Evolutionary conservation across 2,888 invertebrate genomes (phyloP).

Genomic region (Lasiommata megera): DNA sequence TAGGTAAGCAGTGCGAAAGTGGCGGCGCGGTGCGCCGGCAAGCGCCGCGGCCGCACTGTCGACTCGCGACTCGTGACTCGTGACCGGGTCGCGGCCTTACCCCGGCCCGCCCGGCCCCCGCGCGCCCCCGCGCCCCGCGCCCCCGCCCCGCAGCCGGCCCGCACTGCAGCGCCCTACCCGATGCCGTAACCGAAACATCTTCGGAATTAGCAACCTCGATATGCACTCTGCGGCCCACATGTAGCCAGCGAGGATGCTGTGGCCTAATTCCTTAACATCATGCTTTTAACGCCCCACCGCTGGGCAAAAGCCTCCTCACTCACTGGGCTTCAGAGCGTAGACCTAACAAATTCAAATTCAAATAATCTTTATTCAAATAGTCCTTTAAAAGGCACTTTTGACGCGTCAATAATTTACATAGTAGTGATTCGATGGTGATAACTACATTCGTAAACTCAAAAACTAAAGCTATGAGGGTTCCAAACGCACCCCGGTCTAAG

Average conservation of each 20-base stretch:
- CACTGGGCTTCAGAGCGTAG: background rate
- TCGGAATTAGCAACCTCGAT: constrained; percentile 63
- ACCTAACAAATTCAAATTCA: too few relatives aligned
- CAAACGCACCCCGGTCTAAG: too few relatives aligned
- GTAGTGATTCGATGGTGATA: too few relatives aligned
- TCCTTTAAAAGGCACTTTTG: too few relatives aligned
- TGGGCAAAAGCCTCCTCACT: background rate
- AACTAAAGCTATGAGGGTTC: too few relatives aligned
- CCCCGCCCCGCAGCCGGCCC: constrained; percentile 44
- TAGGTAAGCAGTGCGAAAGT: constrained; percentile 28
- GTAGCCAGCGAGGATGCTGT: background rate
- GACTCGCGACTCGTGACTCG: constrained; percentile 54
- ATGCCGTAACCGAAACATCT: constrained; percentile 72
- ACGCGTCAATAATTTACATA: too few relatives aligned
- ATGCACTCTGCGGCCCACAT: constrained; percentile 58
- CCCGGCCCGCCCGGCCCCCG: constrained; percentile 33
- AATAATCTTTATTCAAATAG: too few relatives aligned
- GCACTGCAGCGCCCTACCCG: constrained; percentile 67
- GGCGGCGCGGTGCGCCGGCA: constrained; percentile 65
- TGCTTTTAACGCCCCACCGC: constrained; percentile 32
- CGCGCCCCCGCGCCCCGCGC: constrained; percentile 31
- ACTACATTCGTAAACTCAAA: too few relatives aligned
- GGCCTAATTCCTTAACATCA: background rate
- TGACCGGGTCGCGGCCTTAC: constrained; percentile 70
- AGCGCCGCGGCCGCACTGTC: constrained; percentile 76